Evolutionary conservation across 2,113 vertebrate species (phyloP), one percentile per base, ranked within the genome.

Genomic region (Laticauda laticaudata): DNA sequence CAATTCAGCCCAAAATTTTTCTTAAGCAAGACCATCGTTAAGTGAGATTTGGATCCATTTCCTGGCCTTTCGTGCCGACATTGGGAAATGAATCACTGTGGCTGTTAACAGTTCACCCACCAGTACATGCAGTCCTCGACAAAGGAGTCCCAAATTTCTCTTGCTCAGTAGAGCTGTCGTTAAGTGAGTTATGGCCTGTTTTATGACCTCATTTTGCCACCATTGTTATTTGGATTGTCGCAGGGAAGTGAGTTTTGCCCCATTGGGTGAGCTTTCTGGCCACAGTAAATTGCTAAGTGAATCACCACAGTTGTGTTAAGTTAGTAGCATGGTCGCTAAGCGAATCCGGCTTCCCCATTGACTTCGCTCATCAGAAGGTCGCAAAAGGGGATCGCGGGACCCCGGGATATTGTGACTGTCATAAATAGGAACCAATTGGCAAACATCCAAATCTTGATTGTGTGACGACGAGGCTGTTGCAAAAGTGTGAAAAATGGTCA

Each of bases 341-440:
- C 29, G 0, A 69, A 18, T 18, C 29, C 2, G 0, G 5, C 29
- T 15, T 69, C 29, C 14, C 29, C 29, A 34, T 69, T n/a, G 11
- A 29, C 59, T 29, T 64, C 5, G 12, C 12, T 18, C 4, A 2
- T n/a, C 12, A 14, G 29, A 69, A 5, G 10, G 61, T 64, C 1
- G 1, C 61, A 29, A 64, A n/a, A 5, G 26, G 11, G 29, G 1
- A 64, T 64, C 3, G 1, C 0, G 11, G 26, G 1, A 29, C 5
- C 1, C 14, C 0, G 2, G 64, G 2, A 69, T 0, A 2, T 14
- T 69, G 26, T 1, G 4, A 69, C 29, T 0, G 5, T 34, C 64
- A 34, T 34, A 69, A 69, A 34, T 15, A 69, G 4, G 1, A 69
- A 5, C 5, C 64, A n/a, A 5, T 34, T 34, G 29, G 5, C 14